Evolutionary conservation across 2,113 vertebrate species (phyloP), one percentile per base, ranked within the genome.

Genomic region (Periophthalmodon schlosseri): DNA sequence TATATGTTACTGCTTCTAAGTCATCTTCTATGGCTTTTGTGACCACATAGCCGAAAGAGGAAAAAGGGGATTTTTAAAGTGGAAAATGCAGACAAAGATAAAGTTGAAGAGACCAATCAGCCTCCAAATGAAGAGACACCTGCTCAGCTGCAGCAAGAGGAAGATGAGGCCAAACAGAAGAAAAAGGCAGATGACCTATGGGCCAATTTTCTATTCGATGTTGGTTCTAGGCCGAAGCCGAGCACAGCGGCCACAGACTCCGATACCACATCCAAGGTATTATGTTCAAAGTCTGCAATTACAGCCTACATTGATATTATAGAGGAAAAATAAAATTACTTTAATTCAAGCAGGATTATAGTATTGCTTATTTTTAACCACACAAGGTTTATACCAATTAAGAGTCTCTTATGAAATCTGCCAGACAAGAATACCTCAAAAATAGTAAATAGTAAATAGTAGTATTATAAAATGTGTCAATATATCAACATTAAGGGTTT

Each of bases 151-250:
- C 24, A 2, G 4, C 11, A 56, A 72, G 39, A 13, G 16, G 8
- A 57, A 0, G 87, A 84, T 0, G 86, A 78, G 21, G 87, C 6
- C 68, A 91, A 57, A 4, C 90, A 85, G 75, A 96, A 95, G 83
- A 95, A 93, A 80, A 96, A 95, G 77, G 95, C 96, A 1, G 97
- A 99, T n/a, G 96, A 96, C 28, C 94, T 99, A 0, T 99, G 98
- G 98, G 97, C 96, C 54, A 97, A 94, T 85, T 99, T 99, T 85
- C 94, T 99, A 79, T 97, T 93, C 0, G 97, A 99, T 0, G 96
- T 99, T 9, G 96, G 96, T 28, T 88, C 94, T 47, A 95, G 95
- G 72, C 84, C 96, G 24, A 96, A 91, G 77, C 67, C 70, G 0
- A 23, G 78, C 0, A 4, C 69, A 4, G 10, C 73, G 0, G 23